Percentiles rank a stretch among this genome's conserved stretches.
Evolutionary conservation across 1,140 invertebrate genomes (phyloP).

Genomic region (Drosophila mauritiana): DNA sequence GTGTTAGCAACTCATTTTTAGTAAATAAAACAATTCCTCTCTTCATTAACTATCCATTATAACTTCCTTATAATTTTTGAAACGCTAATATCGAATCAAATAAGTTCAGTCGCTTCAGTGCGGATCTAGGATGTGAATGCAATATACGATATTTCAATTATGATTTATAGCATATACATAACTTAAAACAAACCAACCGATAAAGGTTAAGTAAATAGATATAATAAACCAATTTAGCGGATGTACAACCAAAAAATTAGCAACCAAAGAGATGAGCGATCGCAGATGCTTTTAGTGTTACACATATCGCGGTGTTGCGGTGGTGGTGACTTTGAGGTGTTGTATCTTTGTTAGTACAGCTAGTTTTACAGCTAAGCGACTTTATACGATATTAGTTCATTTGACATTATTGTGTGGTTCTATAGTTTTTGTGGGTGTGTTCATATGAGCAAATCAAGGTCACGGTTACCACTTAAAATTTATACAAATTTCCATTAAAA

Average conservation of each 20-base stretch:
- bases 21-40: too few relatives aligned
- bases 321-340: constrained; percentile 34
- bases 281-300: constrained; percentile 45
- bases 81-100: background rate
- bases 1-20: too few relatives aligned
- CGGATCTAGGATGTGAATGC: constrained; percentile 1
- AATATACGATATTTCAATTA: constrained; percentile 10
- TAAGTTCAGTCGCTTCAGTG: background rate
- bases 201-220: constrained; percentile 16
- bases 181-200: constrained; percentile 4
- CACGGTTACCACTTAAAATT: constrained; percentile 2
- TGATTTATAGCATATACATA: constrained; percentile 21
- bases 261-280: constrained; percentile 44
- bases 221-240: constrained; percentile 41
- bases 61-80: too few relatives aligned
- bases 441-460: background rate
- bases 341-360: constrained; percentile 30
- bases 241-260: constrained; percentile 23
- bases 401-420: constrained; percentile 7
- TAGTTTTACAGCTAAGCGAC: constrained; percentile 53
- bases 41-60: too few relatives aligned
- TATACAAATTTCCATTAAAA: too few relatives aligned
- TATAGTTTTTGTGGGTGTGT: background rate
- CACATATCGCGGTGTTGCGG: constrained; percentile 15
- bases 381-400: constrained; percentile 20